Evolutionary conservation across 2,113 vertebrate species (phyloP), one percentile per base, ranked within the genome.

Genomic region (Cairina moschata): DNA sequence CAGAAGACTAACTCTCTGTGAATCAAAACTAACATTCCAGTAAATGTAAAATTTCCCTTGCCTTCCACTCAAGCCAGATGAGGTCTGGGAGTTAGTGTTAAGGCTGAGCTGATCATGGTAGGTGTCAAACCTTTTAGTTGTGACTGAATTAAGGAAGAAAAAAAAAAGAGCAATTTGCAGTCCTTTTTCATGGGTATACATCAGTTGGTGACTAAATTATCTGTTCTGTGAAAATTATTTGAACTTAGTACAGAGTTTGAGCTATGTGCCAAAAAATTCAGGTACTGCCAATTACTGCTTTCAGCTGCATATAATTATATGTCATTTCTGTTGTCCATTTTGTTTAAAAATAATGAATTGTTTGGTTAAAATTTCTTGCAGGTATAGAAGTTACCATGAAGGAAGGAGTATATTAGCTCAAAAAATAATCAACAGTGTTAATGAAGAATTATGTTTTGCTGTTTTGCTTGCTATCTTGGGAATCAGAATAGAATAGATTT

Each of bases 201-300:
- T 56, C 62, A 91, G 50, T 22, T 76, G 50, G 59, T 4, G 17
- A 91, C 71, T 93, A 78, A 82, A 90, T 93, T 90, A 85, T 85
- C 55, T 76, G 31, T 86, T 94, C 85, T 73, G 58, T 79, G 88
- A 90, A 83, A 93, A 83, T 83, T 90, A 38, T 42, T 94, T 85
- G 67, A 88, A 83, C 48, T 83, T 83, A 65, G 20, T 59, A 38
- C 59, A 83, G 48, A 5, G 6, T 85, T 92, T 90, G 75, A 93
- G 71, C 55, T 77, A 8, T 56, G 31, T 68, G 50, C 88, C 72
- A 86, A 76, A 44, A 87, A 90, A 80, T 66, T 62, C 54, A 79
- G 71, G 62, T 91, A 93, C 17, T 82, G 66, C 67, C 71, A 90
- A 77, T 31, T 0, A 0, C 50, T 83, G 29, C 67, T 82, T 91